Evolutionary conservation across 2,797 vertebrate species (phyloP).

Genomic region (Pangasius djambal): DNA sequence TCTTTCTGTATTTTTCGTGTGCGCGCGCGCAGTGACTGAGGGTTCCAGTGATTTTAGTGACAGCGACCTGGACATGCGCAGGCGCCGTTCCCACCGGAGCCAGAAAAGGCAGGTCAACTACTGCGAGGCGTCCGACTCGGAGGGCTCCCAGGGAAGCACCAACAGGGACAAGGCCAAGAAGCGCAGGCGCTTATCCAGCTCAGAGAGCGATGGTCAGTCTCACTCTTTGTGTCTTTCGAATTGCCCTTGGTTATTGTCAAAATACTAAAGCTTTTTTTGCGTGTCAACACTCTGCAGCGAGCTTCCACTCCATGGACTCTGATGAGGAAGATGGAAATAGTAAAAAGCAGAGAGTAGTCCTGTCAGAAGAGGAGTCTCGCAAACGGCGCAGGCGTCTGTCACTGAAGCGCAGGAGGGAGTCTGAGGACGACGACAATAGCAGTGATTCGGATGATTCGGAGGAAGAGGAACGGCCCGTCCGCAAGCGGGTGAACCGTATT

Average conservation of each 20-base stretch:
- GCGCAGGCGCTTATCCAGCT: conserved; percentile 81
- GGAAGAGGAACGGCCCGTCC: conserved; percentile 81
- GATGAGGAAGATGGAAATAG: conserved; percentile 69
- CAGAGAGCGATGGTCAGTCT: conserved; percentile 86
- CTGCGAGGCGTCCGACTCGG: conserved; percentile 91
- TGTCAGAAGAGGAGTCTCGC: conserved; percentile 70
- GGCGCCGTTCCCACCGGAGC: conserved; percentile 90
- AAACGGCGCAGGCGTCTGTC: conserved; percentile 66
- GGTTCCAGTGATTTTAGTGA: conserved; percentile 93
- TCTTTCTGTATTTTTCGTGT: neutral
- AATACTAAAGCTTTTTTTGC: neutral
- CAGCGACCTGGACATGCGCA: conserved; percentile 89
- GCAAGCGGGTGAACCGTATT: conserved; percentile 90
- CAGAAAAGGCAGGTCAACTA: conserved; percentile 94
- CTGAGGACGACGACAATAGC: conserved; percentile 84
- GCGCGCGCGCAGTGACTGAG: conserved; percentile 80
- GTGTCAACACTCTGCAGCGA: conserved; percentile 61
- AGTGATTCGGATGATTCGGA: conserved; percentile 80
- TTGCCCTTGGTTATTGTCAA: conserved; percentile 14
- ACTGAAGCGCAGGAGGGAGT: conserved; percentile 80
- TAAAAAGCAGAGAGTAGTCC: conserved; percentile 65
- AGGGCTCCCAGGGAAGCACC: conserved; percentile 83
- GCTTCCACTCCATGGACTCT: conserved; percentile 68
- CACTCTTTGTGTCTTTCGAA: neutral
- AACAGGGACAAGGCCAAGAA: conserved; percentile 80